These are phyloP conservation scores for Arothron firmamentum DNA, from an alignment of 2,113 vertebrate species.

Conservation along the genomic window DNA sequence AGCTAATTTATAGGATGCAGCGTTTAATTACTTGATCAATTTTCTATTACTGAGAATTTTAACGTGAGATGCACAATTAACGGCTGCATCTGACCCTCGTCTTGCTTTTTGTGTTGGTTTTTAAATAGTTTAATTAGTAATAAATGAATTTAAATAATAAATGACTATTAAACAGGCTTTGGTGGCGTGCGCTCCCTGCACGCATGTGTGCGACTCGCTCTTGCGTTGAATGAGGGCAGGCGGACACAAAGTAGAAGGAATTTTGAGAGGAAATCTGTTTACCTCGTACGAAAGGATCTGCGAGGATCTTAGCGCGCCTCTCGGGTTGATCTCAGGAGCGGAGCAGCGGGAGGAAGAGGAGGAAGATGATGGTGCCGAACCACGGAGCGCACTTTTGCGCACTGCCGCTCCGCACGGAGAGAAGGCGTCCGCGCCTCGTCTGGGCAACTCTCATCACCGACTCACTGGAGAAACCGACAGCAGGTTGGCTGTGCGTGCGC, in stretches of 20 bases:
- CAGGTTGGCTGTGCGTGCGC: constrained; percentile 16
- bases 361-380: constrained; percentile 29
- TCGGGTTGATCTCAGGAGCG: constrained; percentile 51
- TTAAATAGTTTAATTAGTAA: constrained; percentile 17
- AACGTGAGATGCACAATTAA: constrained; percentile 19
- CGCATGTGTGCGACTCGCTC: background rate
- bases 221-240: background rate
- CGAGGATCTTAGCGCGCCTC: constrained; percentile 48
- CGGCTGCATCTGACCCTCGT: constrained; percentile 7
- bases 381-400: constrained; percentile 62
- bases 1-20: constrained; percentile 34
- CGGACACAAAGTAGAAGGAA: constrained; percentile 8
- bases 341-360: constrained; percentile 29
- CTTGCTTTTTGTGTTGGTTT: constrained; percentile 6
- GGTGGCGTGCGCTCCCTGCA: constrained; percentile 6
- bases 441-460: constrained; percentile 75
- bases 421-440: constrained; percentile 42
- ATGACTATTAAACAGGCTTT: constrained; percentile 10
- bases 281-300: constrained; percentile 57
- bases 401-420: constrained; percentile 43
- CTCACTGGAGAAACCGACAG: constrained; percentile 40
- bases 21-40: constrained; percentile 58
- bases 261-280: constrained; percentile 31
- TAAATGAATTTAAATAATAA: constrained; percentile 16
- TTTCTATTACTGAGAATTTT: constrained; percentile 37